Conservation (phyloP, 2,113 vertebrate genomes). For the Hyperopisus bebe region DNA sequence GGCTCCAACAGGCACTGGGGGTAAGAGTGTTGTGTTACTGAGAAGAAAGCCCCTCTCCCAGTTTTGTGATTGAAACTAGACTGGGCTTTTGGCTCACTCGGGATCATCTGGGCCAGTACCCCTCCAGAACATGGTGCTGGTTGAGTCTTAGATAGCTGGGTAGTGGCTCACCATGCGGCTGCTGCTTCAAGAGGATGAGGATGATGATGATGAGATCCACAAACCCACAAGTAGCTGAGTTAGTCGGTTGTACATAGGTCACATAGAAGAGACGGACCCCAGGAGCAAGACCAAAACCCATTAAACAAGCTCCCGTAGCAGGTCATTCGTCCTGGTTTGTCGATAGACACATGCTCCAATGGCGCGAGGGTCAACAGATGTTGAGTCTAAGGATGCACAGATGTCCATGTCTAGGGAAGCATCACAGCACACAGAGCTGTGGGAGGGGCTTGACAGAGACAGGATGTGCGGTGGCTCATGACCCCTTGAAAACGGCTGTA, state of each 20-base stretch:
- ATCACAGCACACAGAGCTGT: neutral
- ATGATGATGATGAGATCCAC: neutral
- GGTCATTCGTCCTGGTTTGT: neutral
- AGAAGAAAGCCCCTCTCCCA: neutral
- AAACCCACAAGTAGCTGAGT: neutral
- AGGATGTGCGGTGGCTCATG: neutral
- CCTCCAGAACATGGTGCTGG: neutral
- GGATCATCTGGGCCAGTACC: neutral
- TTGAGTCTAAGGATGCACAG: neutral
- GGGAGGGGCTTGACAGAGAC: neutral
- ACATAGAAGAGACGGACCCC: neutral
- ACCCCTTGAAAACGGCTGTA: neutral
- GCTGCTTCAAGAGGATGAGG: neutral
- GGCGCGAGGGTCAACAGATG: neutral
- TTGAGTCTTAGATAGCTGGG: neutral
- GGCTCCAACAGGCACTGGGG: neutral
- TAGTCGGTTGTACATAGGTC: neutral
- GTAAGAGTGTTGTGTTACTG: neutral
- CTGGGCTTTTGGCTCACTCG: too few species aligned
- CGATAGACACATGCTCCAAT: neutral
- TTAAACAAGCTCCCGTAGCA: neutral
- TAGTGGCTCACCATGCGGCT: neutral
- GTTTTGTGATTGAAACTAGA: neutral
- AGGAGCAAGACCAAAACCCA: neutral
- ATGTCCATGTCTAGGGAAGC: neutral